A percentile compares a stretch with the other conserved stretches of the same genome.
Conservation (phyloP, 2,113 vertebrate genomes). For the Synchiropus splendidus region DNA sequence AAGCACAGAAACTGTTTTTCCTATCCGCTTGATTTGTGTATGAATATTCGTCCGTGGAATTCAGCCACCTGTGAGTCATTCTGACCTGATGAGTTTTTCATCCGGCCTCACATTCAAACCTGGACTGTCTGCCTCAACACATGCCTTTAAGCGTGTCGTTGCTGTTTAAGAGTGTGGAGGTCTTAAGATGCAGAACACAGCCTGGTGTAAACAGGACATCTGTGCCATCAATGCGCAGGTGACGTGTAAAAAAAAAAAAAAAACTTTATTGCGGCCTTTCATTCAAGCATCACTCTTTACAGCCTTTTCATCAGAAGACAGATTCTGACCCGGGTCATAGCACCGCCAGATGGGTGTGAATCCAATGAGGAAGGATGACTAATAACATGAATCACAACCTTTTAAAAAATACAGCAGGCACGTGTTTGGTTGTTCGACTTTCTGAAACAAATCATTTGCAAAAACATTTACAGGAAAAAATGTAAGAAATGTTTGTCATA, state of each 20-base stretch:
- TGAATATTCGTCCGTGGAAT: slow-evolving; percentile 25
- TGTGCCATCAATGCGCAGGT: slow-evolving; percentile 8
- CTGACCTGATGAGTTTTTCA: slow-evolving; percentile 27
- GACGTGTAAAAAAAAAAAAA: slow-evolving; percentile 5
- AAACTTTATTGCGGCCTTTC: not conserved
- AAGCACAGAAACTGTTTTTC: slow-evolving; percentile 11
- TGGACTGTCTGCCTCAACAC: slow-evolving; percentile 11
- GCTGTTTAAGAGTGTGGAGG: slow-evolving; percentile 22
- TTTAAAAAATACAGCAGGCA: slow-evolving; percentile 18
- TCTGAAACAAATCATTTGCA: no score
- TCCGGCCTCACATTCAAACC: slow-evolving; percentile 16
- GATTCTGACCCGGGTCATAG: slow-evolving; percentile 22
- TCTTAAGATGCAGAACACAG: slow-evolving; percentile 27
- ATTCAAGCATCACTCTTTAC: slow-evolving; percentile 11
- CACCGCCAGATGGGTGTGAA: slow-evolving; percentile 50
- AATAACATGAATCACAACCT: slow-evolving; percentile 50
- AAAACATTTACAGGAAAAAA: no score
- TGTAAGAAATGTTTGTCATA: no score
- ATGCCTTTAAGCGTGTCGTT: slow-evolving; percentile 17
- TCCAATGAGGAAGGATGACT: slow-evolving; percentile 46
- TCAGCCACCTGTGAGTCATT: slow-evolving; percentile 38
- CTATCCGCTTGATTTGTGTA: slow-evolving; percentile 4
- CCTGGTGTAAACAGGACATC: slow-evolving; percentile 22
- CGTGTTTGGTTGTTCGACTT: no score
- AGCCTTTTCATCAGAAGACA: slow-evolving; percentile 34